These are phyloP conservation scores for Rhodeus uyekii DNA, from an alignment of 2,797 vertebrate genomes.

Conservation along the genomic window DNA sequence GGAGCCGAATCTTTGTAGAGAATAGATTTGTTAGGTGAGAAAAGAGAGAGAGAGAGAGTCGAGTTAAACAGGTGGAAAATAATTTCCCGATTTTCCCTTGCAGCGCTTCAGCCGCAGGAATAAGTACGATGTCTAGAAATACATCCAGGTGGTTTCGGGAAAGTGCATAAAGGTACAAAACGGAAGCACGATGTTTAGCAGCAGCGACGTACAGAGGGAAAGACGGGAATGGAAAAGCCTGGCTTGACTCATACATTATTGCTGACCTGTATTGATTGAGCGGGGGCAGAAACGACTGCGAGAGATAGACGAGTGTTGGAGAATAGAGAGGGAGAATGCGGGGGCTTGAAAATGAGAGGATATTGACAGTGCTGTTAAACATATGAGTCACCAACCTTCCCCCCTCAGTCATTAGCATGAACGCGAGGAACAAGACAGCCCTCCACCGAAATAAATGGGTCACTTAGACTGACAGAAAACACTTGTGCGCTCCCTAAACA, in stretches of 20 bases:
- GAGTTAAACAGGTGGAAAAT: background rate
- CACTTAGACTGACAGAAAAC: slow-evolving; percentile 23
- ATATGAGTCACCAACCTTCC: slow-evolving; percentile 59
- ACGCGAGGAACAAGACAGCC: slow-evolving; percentile 18
- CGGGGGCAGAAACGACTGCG: slow-evolving; percentile 12
- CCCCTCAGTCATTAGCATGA: slow-evolving; percentile 49
- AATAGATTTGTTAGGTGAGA: background rate
- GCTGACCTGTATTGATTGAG: slow-evolving; percentile 66
- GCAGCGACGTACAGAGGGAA: background rate
- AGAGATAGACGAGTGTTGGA: slow-evolving; percentile 25
- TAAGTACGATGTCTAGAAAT: slow-evolving; percentile 18
- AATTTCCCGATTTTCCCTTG: background rate
- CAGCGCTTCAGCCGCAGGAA: background rate
- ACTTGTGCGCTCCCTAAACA: slow-evolving; percentile 8
- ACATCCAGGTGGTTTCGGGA: background rate
- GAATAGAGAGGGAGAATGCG: slow-evolving; percentile 40
- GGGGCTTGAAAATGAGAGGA: slow-evolving; percentile 48
- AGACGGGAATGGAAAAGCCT: slow-evolving; percentile 20
- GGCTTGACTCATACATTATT: slow-evolving; percentile 66
- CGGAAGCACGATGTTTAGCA: background rate
- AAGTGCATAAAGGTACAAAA: slow-evolving; percentile 24
- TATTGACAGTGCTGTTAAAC: slow-evolving; percentile 61
- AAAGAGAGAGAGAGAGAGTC: background rate
- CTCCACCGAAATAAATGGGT: slow-evolving; percentile 26
- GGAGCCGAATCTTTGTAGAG: background rate